Conservation (phyloP, 1,140 invertebrate species). For the Atta cephalotes region DNA sequence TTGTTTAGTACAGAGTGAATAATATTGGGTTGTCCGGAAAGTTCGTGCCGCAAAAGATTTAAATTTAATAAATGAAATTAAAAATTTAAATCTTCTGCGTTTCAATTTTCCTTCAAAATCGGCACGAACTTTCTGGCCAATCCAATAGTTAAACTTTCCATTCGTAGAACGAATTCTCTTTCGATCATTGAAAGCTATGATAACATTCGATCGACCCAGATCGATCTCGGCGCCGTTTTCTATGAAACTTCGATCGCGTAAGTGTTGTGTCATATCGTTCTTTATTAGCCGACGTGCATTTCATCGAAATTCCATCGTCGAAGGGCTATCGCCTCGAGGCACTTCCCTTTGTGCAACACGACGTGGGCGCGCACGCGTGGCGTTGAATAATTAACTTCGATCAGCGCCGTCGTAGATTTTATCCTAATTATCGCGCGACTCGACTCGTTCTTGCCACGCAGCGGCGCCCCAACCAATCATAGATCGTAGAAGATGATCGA, state of each 20-base stretch:
- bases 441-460: conserved; percentile 41
- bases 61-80: too few relatives aligned
- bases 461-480: conserved; percentile 58
- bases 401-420: conserved; percentile 66
- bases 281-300: conserved; percentile 29
- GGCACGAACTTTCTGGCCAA: too few relatives aligned
- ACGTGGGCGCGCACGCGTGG: conserved; percentile 64
- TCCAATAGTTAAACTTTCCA: not conserved
- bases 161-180: conserved; percentile 1
- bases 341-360: conserved; percentile 66
- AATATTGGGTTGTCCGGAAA: not conserved
- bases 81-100: too few relatives aligned
- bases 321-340: conserved; percentile 63
- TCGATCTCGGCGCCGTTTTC: not conserved
- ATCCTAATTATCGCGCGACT: conserved; percentile 72
- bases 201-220: conserved; percentile 14
- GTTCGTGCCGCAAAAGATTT: too few relatives aligned
- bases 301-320: conserved; percentile 63
- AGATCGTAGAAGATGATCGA: conserved; percentile 72
- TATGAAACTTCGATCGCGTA: not conserved
- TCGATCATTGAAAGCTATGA: not conserved
- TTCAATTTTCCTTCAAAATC: too few relatives aligned
- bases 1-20: not conserved
- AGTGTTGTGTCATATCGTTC: not conserved
- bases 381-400: conserved; percentile 72